Evolutionary conservation across 2,888 invertebrate species (phyloP), one percentile per base, ranked within the genome.

Genomic region (Drosophila macrospina): DNA sequence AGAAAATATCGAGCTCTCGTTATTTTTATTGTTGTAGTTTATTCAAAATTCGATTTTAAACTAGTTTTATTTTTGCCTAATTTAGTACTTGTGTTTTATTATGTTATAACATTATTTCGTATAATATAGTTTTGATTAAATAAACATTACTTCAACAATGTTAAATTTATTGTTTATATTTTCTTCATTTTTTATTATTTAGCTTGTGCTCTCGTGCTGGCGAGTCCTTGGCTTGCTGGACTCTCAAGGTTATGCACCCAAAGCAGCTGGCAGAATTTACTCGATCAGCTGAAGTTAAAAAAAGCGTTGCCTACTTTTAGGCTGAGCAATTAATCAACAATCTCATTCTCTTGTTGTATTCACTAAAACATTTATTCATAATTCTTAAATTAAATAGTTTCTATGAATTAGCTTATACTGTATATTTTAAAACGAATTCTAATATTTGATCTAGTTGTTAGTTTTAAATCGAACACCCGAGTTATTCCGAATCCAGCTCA

Each of bases 61-160:
- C 41, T 74, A 81, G 63, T 64, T 83, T 51, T 78, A 56, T 60
- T 66, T 73, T 80, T 73, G 48, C 64, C 59, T 69, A 71, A 60
- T 74, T 74, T 74, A 78, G 79, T 78, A 75, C 70, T 82, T 73
- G 51, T 80, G 79, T 82, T 78, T 60, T 78, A 85, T 69, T 71
- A 69, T 78, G 77, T 83, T 80, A 67, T 62, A 62, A 59, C 54
- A 56, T 77, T 55, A 72, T 60, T 83, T 64, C 45, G 50, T 64
- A 69, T 56, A 32, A 42, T 32, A 65, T 80, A 80, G 69, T 36
- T 77, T 61, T 80, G 70, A 77, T 68, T 72, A 37, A 66, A 65
- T 28, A 71, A 57, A 66, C 20, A 67, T 45, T 37, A 16, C 26
- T 64, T 48, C 24, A 11, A 50, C 30, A 66, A 62, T 55, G 10